Evolutionary conservation across 2,888 invertebrate species (phyloP).

Genomic region (Itoplectis maculator): DNA sequence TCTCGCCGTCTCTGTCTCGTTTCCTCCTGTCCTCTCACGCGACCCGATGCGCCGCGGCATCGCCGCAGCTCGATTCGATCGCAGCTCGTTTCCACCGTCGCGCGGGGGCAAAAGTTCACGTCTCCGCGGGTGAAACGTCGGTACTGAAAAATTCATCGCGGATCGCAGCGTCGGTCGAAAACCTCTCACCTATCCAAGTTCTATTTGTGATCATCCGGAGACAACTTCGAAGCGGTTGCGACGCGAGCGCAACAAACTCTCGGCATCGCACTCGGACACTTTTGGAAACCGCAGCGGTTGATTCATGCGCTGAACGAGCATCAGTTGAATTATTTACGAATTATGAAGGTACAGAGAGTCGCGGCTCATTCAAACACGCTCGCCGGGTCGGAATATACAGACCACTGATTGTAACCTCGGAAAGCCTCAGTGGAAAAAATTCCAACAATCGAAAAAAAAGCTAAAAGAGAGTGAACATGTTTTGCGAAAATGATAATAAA

Average conservation of each 20-base stretch:
- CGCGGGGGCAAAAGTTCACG: conserved; percentile 76
- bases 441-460: too few species aligned
- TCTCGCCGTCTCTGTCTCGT: conserved; percentile 16
- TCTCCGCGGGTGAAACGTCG: conserved; percentile 67
- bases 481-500: too few species aligned
- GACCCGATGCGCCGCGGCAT: background rate
- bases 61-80: conserved; percentile 30
- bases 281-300: too few species aligned
- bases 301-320: too few species aligned
- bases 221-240: conserved; percentile 16
- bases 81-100: conserved; percentile 39
- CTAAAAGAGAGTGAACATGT: too few species aligned
- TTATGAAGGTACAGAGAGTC: background rate
- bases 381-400: too few species aligned
- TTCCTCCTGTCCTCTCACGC: conserved; percentile 12
- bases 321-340: background rate
- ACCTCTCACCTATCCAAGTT: background rate
- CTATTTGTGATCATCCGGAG: conserved; percentile 39
- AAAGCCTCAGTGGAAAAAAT: too few species aligned
- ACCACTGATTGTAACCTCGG: too few species aligned
- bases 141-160: conserved; percentile 60
- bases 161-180: conserved; percentile 42
- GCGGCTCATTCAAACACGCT: too few species aligned
- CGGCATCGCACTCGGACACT: too few species aligned
- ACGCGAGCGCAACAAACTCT: background rate